phyloP scores from a whole-genome alignment of 2,888 invertebrate genomes.

The Blera fallax region DNA sequence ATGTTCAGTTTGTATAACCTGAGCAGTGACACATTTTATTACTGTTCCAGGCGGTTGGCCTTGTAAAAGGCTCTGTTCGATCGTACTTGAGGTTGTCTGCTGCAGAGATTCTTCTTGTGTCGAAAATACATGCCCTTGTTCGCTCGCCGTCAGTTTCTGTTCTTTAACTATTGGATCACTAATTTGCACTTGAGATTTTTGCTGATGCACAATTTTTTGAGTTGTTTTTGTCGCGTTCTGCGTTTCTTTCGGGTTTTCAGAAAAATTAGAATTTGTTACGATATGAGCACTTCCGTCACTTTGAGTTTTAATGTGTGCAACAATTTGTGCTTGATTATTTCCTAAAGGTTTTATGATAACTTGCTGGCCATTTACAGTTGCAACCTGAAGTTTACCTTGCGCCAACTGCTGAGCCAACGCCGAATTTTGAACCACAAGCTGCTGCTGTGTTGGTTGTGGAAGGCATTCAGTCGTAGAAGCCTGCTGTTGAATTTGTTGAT shows the following conservation, averaged over 20 bases:
- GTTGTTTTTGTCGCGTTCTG: conserved; percentile 41
- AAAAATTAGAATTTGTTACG: conserved; percentile 78
- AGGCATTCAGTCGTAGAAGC: not conserved
- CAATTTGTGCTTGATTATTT: conserved; percentile 90
- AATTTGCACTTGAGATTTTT: conserved; percentile 74
- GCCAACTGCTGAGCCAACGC: conserved; percentile 91
- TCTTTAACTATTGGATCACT: conserved; percentile 59
- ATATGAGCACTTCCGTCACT: conserved; percentile 82
- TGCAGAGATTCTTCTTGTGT: conserved; percentile 39
- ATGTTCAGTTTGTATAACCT: conserved; percentile 92
- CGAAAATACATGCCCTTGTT: conserved; percentile 39
- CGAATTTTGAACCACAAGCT: conserved; percentile 90
- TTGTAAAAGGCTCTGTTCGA: conserved; percentile 88
- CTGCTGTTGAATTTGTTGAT: conserved; percentile 75
- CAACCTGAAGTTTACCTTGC: conserved; percentile 91
- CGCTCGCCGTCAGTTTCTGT: conserved; percentile 38
- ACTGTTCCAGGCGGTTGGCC: conserved; percentile 93
- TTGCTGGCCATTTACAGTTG: conserved; percentile 93
- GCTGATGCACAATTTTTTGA: conserved; percentile 74
- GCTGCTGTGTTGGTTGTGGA: conserved; percentile 82
- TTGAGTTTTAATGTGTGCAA: conserved; percentile 87
- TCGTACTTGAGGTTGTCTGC: conserved; percentile 78
- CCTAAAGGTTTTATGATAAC: conserved; percentile 90
- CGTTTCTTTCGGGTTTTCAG: conserved; percentile 65
- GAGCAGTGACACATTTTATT: conserved; percentile 93